Conservation (phyloP, 2,113 vertebrate species). For the Cichladusa arquata region DNA sequence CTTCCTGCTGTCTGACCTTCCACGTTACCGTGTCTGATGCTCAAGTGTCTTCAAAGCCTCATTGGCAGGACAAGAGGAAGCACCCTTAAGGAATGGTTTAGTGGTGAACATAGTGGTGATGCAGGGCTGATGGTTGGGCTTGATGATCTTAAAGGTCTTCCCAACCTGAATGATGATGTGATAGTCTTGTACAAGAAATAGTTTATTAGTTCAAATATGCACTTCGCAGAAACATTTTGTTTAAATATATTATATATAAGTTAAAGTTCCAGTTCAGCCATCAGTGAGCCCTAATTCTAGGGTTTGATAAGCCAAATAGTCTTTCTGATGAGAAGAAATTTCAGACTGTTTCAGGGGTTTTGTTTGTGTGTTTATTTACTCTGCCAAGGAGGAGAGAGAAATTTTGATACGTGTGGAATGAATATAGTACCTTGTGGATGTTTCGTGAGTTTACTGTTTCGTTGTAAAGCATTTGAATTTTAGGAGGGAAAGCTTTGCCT, state of each 20-base stretch:
- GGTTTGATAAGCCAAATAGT: neutral
- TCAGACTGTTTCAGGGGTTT: neutral
- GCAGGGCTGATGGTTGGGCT: neutral
- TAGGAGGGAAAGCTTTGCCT: neutral
- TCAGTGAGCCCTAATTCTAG: neutral
- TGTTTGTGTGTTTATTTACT: neutral
- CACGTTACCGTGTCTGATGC: fast-evolving
- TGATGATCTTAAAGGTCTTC: neutral
- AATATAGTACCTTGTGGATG: neutral
- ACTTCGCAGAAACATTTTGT: neutral
- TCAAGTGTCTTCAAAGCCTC: neutral
- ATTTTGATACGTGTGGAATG: neutral
- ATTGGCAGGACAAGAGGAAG: neutral
- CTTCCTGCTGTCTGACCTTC: neutral
- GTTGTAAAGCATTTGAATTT: neutral
- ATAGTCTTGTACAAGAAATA: neutral
- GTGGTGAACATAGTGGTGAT: neutral
- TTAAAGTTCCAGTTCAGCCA: neutral
- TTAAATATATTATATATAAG: neutral
- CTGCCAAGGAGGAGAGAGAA: neutral
- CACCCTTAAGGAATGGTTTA: neutral
- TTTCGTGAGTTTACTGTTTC: neutral
- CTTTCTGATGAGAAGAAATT: neutral
- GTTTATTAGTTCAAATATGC: neutral
- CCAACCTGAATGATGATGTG: neutral